Base-by-base conservation (phyloP, 2,113 vertebrate genomes). In the Poicephalus gulielmi region DNA sequence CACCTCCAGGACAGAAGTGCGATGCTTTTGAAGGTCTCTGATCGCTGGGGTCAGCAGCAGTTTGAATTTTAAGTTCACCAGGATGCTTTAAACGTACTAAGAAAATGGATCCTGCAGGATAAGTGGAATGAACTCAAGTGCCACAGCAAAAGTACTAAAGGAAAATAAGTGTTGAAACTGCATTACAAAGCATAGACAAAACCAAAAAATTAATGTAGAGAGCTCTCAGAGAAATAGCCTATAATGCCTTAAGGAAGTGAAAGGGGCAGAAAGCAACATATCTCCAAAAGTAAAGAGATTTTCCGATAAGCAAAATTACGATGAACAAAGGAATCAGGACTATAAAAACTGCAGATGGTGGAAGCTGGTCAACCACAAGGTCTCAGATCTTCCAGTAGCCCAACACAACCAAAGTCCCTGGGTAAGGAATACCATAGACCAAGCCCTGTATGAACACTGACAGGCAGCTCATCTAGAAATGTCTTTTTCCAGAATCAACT, bases 391-490 rank as follows among this genome's bases (percentile, higher is more conserved):
- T 30, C 33, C 59, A 35, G 24, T 10, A 22, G 52, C 17, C 43
- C 59, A 87, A 7, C 14, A 17, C 14, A 33, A 37, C 28, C 55
- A 28, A 41, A 71, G 31, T 10, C 22, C 15, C 28, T 71, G 55
- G 24, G 27, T 16, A 18, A 68, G 37, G 13, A 50, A 35, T 33
- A 81, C 2, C 37, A 47, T 17, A 62, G 75, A 86, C 46, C 0
- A 0, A 88, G 37, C 18, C 17, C 59, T 9, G 1, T 25, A 16
- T 9, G 44, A 80, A 24, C 22, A 44, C 0, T 2, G 24, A 9
- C 11, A 60, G 44, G 7, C 1, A 1, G 43, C 30, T 82, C 44
- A 31, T 8, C 28, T 44, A 44, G 10, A 85, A 73, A 30, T 22
- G 10, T 33, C 22, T 66, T 11, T 11, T 17, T 33, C 64, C 88